Evolutionary conservation across 2,797 vertebrate species (phyloP), one percentile per base, ranked within the genome.

Genomic region (Alfaro cultratus): DNA sequence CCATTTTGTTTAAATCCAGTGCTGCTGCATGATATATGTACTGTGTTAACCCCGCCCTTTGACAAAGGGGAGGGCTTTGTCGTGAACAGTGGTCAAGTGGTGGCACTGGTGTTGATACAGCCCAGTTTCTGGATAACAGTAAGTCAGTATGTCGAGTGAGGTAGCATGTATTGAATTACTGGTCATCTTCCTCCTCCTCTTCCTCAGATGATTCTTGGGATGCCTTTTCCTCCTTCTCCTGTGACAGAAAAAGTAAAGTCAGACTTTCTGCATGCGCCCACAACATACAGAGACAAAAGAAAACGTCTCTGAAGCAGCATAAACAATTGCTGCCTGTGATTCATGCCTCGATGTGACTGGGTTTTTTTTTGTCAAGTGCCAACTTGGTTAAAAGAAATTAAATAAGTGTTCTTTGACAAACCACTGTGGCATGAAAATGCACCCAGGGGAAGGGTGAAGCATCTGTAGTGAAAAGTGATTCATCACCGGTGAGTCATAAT

Each of bases 141-240:
- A 96, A 96, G 94, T 93, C 91, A 95, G 95, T 94, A 95, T 92
- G 90, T 94, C 88, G 92, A 96, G 95, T 96, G 97, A 97, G 97
- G 97, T 97, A 97, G 97, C 95, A 92, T 93, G 88, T 91, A 93
- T 94, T 91, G 91, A 89, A 91, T 97, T 97, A 98, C 96, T 98
- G 97, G 93, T 95, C 94, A 79, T 96, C 94, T n/a, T 97, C 97
- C 81, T 57, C 53, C 53, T 92, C 91, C 70, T 97, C 97, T 60
- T 91, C 97, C 93, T 98, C 97, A 0, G 98, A 99, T 78, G 97
- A 98, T 89, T 98, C 96, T 94, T 98, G 97, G 73, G 97, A 97
- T 74, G 97, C 96, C 90, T 97, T 97, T 88, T 98, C 97, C 85
- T 97, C 97, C 68, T 97, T 97, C 94, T 98, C 96, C 96, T 97